Conservation (phyloP, 2,797 vertebrate genomes). For the Petrocephalus sullivani region DNA sequence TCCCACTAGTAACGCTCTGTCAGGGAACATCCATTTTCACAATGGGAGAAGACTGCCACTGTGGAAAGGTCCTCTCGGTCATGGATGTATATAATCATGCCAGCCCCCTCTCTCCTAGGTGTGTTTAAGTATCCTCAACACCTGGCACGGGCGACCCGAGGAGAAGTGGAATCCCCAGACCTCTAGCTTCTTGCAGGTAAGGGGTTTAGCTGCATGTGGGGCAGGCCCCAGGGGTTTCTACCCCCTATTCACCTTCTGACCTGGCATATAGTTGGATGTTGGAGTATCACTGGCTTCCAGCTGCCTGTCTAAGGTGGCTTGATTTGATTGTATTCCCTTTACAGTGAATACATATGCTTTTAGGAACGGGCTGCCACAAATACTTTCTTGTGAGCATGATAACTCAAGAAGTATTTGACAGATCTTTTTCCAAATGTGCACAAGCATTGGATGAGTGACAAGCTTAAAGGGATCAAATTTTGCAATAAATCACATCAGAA, state of each 20-base stretch:
- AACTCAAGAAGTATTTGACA: neutral
- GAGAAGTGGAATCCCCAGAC: slow-evolving; percentile 99
- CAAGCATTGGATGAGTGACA: neutral
- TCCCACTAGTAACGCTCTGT: slow-evolving; percentile 40
- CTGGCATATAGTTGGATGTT: neutral
- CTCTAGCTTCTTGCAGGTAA: slow-evolving; percentile 97
- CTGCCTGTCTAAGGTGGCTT: neutral
- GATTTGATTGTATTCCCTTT: neutral
- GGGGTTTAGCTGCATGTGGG: slow-evolving; percentile 24
- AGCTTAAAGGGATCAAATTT: neutral
- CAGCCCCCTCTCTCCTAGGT: slow-evolving; percentile 63
- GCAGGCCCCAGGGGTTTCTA: neutral
- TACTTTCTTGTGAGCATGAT: neutral
- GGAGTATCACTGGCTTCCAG: neutral
- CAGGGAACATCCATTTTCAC: slow-evolving; percentile 40
- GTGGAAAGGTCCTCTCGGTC: neutral
- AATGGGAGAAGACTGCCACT: slow-evolving; percentile 30
- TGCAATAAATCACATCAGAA: neutral
- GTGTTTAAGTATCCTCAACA: slow-evolving; percentile 99
- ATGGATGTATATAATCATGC: neutral
- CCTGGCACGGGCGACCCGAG: slow-evolving; percentile 97
- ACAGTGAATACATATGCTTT: neutral
- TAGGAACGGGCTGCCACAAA: neutral
- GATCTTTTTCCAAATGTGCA: neutral
- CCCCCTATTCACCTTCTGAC: neutral